A percentile compares a stretch with the other conserved stretches of the same genome.
Conservation (phyloP, 1,140 invertebrate species). For the Hypothenemus hampei region DNA sequence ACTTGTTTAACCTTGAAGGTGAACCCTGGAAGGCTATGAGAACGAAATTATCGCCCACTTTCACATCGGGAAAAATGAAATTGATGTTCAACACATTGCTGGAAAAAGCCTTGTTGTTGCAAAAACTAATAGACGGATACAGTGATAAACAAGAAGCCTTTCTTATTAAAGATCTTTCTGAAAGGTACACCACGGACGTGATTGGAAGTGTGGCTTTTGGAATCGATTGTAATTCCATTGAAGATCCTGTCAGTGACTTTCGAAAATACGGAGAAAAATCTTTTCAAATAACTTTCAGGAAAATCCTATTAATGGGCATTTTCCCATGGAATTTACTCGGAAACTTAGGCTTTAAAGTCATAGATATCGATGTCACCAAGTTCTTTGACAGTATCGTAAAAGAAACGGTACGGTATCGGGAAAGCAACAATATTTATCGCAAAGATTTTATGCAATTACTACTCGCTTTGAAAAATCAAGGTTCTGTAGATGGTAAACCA, state of each 20-base stretch:
- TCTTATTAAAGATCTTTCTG: constrained; percentile 42
- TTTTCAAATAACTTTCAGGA: constrained; percentile 48
- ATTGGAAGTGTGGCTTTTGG: constrained; percentile 60
- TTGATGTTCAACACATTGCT: constrained; percentile 30
- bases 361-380: constrained; percentile 30
- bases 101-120: constrained; percentile 16
- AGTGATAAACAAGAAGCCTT: constrained; percentile 6
- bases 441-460: constrained; percentile 56
- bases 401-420: constrained; percentile 48
- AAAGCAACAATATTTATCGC: constrained; percentile 47
- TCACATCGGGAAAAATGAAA: constrained; percentile 45
- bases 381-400: constrained; percentile 49
- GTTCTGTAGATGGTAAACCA: constrained; percentile 37
- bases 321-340: constrained; percentile 38
- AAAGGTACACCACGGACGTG: constrained; percentile 58
- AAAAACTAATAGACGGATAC: constrained; percentile 24
- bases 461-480: constrained; percentile 50
- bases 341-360: constrained; percentile 6
- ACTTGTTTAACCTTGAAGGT: too few relatives aligned
- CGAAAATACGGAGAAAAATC: constrained; percentile 29
- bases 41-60: constrained; percentile 47
- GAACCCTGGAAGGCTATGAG: constrained; percentile 47
- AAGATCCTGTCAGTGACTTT: constrained; percentile 44
- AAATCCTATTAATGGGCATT: constrained; percentile 51
- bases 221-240: constrained; percentile 44